Percentiles rank a stretch among this genome's conserved stretches.
Conservation (phyloP, 2,888 invertebrate genomes). For the Steromphala cineraria region DNA sequence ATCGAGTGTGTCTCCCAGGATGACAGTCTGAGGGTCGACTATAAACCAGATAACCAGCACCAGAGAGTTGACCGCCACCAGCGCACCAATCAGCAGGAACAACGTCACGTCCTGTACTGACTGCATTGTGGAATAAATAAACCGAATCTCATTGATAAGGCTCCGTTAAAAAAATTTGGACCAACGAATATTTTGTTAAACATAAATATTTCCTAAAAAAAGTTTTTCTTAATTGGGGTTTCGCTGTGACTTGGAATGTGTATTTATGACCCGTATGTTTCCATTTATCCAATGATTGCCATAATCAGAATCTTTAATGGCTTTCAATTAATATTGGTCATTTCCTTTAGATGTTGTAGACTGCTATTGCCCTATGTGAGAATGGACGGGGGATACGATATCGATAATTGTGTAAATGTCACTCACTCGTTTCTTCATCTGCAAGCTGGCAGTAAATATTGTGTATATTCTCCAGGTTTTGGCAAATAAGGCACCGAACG, state of each 20-base stretch:
- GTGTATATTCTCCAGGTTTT: conserved; percentile 63
- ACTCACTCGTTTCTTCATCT: conserved; percentile 37
- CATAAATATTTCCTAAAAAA: too few species aligned
- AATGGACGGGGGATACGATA: background rate
- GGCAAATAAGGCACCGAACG: conserved; percentile 61
- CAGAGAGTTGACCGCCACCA: conserved; percentile 30
- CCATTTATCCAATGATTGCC: too few species aligned
- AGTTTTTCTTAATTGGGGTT: too few species aligned
- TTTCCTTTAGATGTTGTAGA: too few species aligned
- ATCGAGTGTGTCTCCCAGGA: conserved; percentile 12
- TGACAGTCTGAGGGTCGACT: conserved; percentile 23
- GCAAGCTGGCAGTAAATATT: conserved; percentile 47
- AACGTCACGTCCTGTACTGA: conserved; percentile 35
- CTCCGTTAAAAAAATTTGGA: too few species aligned
- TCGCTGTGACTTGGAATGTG: too few species aligned
- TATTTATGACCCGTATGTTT: too few species aligned
- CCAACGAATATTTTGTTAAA: too few species aligned
- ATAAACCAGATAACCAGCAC: conserved; percentile 30
- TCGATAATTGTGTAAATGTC: background rate
- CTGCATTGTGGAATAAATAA: background rate
- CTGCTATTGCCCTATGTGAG: too few species aligned
- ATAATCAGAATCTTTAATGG: too few species aligned
- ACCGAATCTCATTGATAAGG: too few species aligned
- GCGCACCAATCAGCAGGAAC: conserved; percentile 27
- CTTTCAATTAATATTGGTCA: too few species aligned